A percentile compares a stretch with the other conserved stretches of the same genome.
Conservation (phyloP, 2,888 invertebrate species). For the Napeogenes inachia region DNA sequence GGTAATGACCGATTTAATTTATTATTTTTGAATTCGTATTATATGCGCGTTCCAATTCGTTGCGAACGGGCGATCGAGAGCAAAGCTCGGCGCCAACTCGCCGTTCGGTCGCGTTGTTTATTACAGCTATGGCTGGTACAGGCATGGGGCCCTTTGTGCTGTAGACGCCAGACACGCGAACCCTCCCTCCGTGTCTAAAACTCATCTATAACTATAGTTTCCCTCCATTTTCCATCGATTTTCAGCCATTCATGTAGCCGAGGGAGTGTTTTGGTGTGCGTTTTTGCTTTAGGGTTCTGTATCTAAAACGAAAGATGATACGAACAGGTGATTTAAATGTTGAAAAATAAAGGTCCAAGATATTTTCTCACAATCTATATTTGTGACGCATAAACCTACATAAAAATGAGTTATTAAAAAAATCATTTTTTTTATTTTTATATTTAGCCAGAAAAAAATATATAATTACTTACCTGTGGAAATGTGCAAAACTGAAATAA, state of each 20-base stretch:
- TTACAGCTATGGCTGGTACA: constrained; percentile 57
- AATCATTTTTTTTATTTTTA: too few species aligned
- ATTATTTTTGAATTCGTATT: constrained; percentile 30
- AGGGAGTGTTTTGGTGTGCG: constrained; percentile 5
- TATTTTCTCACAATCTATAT: too few species aligned
- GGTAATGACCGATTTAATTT: constrained; percentile 19
- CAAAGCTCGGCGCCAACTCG: constrained; percentile 70
- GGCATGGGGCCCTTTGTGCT: constrained; percentile 65
- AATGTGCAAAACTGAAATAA: too few species aligned
- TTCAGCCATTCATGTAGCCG: constrained; percentile 32
- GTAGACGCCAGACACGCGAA: constrained; percentile 65
- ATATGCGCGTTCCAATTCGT: constrained; percentile 46
- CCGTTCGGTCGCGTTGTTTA: constrained; percentile 44
- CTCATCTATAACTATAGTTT: constrained; percentile 48
- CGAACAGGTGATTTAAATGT: too few species aligned
- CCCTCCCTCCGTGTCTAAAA: constrained; percentile 49
- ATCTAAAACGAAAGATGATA: not conserved
- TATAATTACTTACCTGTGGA: too few species aligned
- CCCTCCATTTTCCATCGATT: constrained; percentile 43
- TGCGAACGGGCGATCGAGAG: constrained; percentile 69
- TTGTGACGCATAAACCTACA: too few species aligned
- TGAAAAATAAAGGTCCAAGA: too few species aligned
- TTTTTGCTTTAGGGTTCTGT: constrained; percentile 5
- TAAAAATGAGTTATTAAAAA: too few species aligned
- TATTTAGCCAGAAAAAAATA: too few species aligned